A percentile compares a stretch with the other conserved stretches of the same genome.
phyloP scores from a whole-genome alignment of 2,797 vertebrate species.

The Enteromius viviparus region DNA sequence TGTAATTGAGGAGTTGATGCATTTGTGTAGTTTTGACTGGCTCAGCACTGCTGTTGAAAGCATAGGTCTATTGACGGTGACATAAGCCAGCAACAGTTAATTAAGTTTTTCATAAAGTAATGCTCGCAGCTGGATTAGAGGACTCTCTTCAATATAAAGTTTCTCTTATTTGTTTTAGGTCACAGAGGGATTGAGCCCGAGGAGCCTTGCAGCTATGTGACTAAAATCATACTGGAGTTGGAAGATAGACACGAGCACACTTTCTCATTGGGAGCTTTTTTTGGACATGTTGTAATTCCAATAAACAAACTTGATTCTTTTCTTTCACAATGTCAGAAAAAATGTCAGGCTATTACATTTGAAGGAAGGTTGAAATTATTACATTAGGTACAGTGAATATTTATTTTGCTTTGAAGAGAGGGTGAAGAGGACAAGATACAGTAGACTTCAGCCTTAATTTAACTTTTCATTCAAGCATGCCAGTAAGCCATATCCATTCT shows the following conservation, averaged over 20 bases:
- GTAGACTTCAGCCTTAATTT: background rate
- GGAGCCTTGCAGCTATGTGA: slow-evolving; percentile 34
- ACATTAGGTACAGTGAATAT: background rate
- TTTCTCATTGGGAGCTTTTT: slow-evolving; percentile 21
- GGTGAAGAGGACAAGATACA: background rate
- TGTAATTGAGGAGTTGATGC: slow-evolving; percentile 46
- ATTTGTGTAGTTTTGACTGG: slow-evolving; percentile 42
- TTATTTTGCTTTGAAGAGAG: background rate
- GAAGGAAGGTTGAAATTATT: background rate
- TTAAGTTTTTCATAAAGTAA: slow-evolving; percentile 59
- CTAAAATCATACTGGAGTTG: slow-evolving; percentile 26
- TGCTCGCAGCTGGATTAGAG: slow-evolving; percentile 50
- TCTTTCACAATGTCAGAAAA: slow-evolving; percentile 6
- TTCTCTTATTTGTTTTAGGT: slow-evolving; percentile 52
- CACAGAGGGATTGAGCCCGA: slow-evolving; percentile 44
- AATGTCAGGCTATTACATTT: background rate
- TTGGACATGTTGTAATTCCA: background rate
- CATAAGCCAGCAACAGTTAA: slow-evolving; percentile 55
- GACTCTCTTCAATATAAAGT: slow-evolving; percentile 43
- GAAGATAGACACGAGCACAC: slow-evolving; percentile 14
- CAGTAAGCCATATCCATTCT: background rate
- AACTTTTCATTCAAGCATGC: background rate
- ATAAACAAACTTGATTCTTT: background rate
- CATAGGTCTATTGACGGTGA: slow-evolving; percentile 38
- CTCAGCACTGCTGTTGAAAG: slow-evolving; percentile 39